A percentile compares a stretch with the other conserved stretches of the same genome.
These are phyloP conservation scores for Drosophila paucipuncta DNA, from an alignment of 2,888 invertebrate species.

Conservation along the genomic window DNA sequence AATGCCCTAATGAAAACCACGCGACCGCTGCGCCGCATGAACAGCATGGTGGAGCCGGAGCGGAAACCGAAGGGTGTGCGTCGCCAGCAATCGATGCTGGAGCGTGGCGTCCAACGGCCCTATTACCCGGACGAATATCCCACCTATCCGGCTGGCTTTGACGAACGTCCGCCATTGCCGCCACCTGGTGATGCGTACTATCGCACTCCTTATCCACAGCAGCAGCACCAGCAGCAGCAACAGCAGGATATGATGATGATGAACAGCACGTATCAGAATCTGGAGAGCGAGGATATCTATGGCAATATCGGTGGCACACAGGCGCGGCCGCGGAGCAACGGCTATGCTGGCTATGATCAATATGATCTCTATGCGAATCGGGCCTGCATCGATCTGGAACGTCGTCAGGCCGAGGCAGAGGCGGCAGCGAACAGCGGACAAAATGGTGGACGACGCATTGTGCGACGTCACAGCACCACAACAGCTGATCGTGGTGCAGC, in stretches of 20 bases:
- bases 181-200: slow-evolving; percentile 71
- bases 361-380: slow-evolving; percentile 85
- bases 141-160: slow-evolving; percentile 83
- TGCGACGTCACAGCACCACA: slow-evolving; percentile 85
- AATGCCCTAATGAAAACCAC: slow-evolving; percentile 85
- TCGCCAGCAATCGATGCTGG: slow-evolving; percentile 85
- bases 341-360: slow-evolving; percentile 68
- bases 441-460: slow-evolving; percentile 75
- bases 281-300: slow-evolving; percentile 84
- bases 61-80: slow-evolving; percentile 82
- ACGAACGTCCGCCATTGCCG: slow-evolving; percentile 67
- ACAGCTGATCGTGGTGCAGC: slow-evolving; percentile 82
- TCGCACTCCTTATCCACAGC: slow-evolving; percentile 60
- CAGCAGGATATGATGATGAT: slow-evolving; percentile 58
- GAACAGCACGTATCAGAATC: slow-evolving; percentile 84
- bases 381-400: slow-evolving; percentile 84
- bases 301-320: slow-evolving; percentile 77
- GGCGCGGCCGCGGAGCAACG: slow-evolving; percentile 56
- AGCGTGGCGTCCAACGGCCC: slow-evolving; percentile 83
- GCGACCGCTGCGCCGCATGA: slow-evolving; percentile 84
- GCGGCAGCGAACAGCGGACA: slow-evolving; percentile 54
- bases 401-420: slow-evolving; percentile 81
- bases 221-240: slow-evolving; percentile 50
- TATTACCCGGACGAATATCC: slow-evolving; percentile 85
- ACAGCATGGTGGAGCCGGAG: slow-evolving; percentile 85